These are phyloP conservation scores for Nanorana parkeri DNA, from an alignment of 2,113 vertebrate species.

Conservation along the genomic window DNA sequence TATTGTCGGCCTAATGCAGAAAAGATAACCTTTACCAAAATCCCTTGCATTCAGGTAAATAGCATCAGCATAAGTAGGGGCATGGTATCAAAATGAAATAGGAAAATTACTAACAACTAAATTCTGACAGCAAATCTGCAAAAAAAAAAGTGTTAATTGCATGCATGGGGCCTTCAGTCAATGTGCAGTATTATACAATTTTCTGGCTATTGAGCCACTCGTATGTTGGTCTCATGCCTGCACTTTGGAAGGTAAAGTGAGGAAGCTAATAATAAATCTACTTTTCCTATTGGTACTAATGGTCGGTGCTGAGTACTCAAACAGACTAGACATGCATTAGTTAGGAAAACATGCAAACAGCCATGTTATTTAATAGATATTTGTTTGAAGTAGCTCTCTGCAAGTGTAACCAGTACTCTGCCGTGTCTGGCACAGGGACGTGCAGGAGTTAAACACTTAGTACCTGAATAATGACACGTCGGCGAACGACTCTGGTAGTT, in stretches of 20 bases:
- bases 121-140: slow-evolving; percentile 28
- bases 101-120: slow-evolving; percentile 4
- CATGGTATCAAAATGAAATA: slow-evolving; percentile 3
- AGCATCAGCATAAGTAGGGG: neutral
- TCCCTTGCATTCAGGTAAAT: neutral
- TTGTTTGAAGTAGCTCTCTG: neutral
- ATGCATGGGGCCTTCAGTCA: slow-evolving; percentile 44
- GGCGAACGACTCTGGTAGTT: slow-evolving; percentile 93
- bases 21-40: slow-evolving; percentile 52
- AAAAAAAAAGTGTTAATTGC: slow-evolving; percentile 45
- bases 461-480: slow-evolving; percentile 98
- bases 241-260: slow-evolving; percentile 40
- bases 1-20: slow-evolving; percentile 80
- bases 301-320: slow-evolving; percentile 1
- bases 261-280: neutral
- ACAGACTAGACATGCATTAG: slow-evolving; percentile 45
- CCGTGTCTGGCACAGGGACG: slow-evolving; percentile 10
- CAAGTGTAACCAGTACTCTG: slow-evolving; percentile 11
- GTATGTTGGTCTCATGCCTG: slow-evolving; percentile 32
- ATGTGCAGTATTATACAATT: slow-evolving; percentile 28
- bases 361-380: neutral
- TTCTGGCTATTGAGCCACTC: neutral
- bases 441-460: slow-evolving; percentile 58
- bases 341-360: slow-evolving; percentile 48
- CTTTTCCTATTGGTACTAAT: neutral